Evolutionary conservation across 2,888 invertebrate species (phyloP), one percentile per base, ranked within the genome.

Genomic region (Leptinotarsa peninsularis): DNA sequence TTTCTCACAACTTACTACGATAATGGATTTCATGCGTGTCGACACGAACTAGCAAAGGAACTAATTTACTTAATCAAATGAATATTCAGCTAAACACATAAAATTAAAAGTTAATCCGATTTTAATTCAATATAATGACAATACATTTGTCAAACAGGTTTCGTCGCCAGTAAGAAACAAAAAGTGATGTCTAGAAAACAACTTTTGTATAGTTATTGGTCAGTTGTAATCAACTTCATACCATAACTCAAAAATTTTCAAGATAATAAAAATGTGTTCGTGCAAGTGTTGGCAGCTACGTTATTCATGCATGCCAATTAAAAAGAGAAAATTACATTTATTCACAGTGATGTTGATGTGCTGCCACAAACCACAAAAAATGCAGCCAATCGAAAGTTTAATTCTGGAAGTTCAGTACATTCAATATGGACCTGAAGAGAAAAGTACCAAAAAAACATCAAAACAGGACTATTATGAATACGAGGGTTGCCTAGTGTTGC

Each of bases 1-100:
- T 58, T 58, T 58, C 21, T 23, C 23, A 21, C 23, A 58, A 58
- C 58, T 21, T 21, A n/a, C 17, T 52, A 52, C 52, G 43, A 43
- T 43, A 52, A 52, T 52, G 52, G 52, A 52, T 52, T 52, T 52
- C n/a, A 4, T 52, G 52, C 52, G 52, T 52, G 52, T n/a, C 52
- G 7, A 15, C 52, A 52, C 52, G 52, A 52, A n/a, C 52, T 52
- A n/a, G 52, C n/a, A 52, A 52, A 52, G 4, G 1, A 52, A 52
- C 52, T 52, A 52, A 52, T 52, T 52, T 52, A 15, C 52, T 52
- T 17, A 52, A 52, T 52, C 7, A 17, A 52, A 15, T 52, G 4
- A 52, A 52, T n/a, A 52, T 52, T 15, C 15, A 52, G 52, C 4
- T 52, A 7, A 4, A 52, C 15, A 4, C 14, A 52, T n/a, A 7